Evolutionary conservation across 1,140 invertebrate species (phyloP), one percentile per base, ranked within the genome.

Genomic region (Anthonomus grandis): DNA sequence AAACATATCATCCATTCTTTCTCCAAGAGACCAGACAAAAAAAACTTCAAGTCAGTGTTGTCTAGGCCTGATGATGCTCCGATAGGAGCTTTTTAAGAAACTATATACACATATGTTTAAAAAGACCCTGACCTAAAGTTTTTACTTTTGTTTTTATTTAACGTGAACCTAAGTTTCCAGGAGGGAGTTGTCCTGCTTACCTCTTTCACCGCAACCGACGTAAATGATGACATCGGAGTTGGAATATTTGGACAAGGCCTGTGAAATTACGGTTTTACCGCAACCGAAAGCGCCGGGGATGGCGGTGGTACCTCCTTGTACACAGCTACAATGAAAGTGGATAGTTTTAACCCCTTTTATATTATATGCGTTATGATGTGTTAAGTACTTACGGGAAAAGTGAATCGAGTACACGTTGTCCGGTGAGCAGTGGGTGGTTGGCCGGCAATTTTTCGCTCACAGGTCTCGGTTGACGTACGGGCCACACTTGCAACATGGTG

Each of bases 151-250:
- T n/a, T n/a, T n/a, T n/a, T n/a, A n/a, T n/a, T n/a, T n/a, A n/a
- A n/a, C n/a, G n/a, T n/a, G n/a, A n/a, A n/a, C n/a, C n/a, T n/a
- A n/a, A n/a, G n/a, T n/a, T n/a, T n/a, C n/a, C n/a, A n/a, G n/a
- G n/a, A n/a, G n/a, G n/a, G n/a, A n/a, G n/a, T n/a, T n/a, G n/a
- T n/a, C n/a, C 51, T 57, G 68, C 69, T 58, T 70, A 87, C 86
- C 87, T 89, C 93, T 80, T 89, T 95, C 95, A 82, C 97, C 89
- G 89, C 97, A 99, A 66, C 97, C 97, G 27, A 99, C 97, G 78
- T 99, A 99, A 72, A 99, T 83, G 74, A 99, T 99, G 63, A 98
- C 95, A 78, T 99, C 96, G 56, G 95, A 98, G 81, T 99, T 99
- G 67, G 95, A 98, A 78, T 96, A 99, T 76, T 99, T 99, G 61